These are phyloP conservation scores for Allacma fusca DNA, from an alignment of 2,888 invertebrate species.

Conservation along the genomic window DNA sequence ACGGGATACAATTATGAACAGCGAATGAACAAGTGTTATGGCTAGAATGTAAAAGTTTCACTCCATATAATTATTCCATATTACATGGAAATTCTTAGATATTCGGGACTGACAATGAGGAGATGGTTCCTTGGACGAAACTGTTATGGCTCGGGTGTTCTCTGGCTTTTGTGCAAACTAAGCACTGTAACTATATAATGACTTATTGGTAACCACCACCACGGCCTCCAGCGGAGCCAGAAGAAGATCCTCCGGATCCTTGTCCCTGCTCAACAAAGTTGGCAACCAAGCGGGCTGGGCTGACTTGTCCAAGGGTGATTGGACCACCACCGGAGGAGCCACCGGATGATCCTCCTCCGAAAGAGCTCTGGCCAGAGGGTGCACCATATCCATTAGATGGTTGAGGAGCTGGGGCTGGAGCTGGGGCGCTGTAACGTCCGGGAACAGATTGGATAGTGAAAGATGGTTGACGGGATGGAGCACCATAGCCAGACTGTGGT, in stretches of 20 bases:
- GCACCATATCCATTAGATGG: constrained; percentile 30
- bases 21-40: background rate
- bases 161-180: background rate
- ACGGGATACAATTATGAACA: background rate
- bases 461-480: constrained; percentile 18
- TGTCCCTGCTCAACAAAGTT: constrained; percentile 49
- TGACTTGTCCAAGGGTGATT: constrained; percentile 45
- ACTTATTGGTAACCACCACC: constrained; percentile 31
- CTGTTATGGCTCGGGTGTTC: background rate
- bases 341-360: background rate
- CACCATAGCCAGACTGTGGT: constrained; percentile 36
- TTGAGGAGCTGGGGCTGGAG: constrained; percentile 28
- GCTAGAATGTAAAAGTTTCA: background rate
- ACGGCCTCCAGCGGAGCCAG: background rate
- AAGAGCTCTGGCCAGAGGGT: background rate
- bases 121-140: background rate
- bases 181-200: background rate
- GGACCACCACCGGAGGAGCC: constrained; percentile 37
- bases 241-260: background rate
- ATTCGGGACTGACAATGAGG: background rate
- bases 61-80: background rate
- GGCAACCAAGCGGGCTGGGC: constrained; percentile 45
- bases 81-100: background rate
- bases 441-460: background rate
- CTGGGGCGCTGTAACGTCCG: constrained; percentile 27